Conservation (phyloP, 2,888 invertebrate genomes). For the Euclidia mi region DNA sequence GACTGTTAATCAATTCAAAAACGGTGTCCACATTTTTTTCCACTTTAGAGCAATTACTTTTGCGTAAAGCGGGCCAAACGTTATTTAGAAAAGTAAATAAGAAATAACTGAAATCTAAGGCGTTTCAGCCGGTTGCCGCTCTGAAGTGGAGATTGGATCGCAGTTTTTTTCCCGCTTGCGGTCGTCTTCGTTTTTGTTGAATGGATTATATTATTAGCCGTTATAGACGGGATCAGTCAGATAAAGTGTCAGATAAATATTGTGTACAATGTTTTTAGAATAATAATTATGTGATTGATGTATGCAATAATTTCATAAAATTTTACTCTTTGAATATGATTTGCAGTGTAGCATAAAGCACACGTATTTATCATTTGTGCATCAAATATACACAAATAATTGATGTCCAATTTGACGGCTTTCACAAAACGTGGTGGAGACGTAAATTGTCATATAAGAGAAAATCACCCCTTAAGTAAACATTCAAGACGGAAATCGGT, state of each 20-base stretch:
- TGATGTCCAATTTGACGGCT: no score
- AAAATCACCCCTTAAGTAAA: no score
- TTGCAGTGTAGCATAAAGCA: no score
- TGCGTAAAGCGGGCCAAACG: conserved; percentile 37
- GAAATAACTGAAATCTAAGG: conserved; percentile 53
- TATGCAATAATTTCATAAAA: no score
- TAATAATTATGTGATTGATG: no score
- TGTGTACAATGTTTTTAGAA: background rate
- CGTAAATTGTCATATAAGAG: no score
- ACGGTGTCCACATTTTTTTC: conserved; percentile 44
- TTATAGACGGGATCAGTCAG: background rate
- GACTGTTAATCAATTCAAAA: conserved; percentile 46
- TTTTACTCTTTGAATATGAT: no score
- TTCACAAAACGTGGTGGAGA: no score
- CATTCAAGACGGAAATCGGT: no score
- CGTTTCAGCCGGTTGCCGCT: conserved; percentile 32
- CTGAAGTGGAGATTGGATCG: conserved; percentile 35
- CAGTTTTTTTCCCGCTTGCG: conserved; percentile 23
- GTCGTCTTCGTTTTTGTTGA: conserved; percentile 14
- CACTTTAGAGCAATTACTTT: conserved; percentile 54
- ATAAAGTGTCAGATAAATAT: background rate
- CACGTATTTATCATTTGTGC: no score
- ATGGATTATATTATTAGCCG: conserved; percentile 31
- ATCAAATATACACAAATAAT: no score
- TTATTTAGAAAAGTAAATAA: conserved; percentile 56